Evolutionary conservation across 2,888 invertebrate genomes (phyloP), one percentile per base, ranked within the genome.

Genomic region (Megalurothrips usitatus): DNA sequence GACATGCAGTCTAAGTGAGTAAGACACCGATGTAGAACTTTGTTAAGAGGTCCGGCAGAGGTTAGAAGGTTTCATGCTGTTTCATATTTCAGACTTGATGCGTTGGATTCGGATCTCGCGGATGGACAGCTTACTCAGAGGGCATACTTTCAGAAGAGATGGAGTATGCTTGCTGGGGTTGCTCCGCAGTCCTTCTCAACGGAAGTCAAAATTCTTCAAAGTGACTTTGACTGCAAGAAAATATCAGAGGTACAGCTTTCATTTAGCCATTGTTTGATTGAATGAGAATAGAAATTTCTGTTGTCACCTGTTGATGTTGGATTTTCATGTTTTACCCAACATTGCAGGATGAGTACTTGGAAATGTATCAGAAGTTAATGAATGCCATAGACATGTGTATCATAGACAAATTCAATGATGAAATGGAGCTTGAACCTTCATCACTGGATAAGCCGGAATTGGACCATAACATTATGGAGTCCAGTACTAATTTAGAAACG

Each of bases 71-170:
- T 4, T 9, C 6, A 26, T 75, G 12, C 9, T 12, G 9, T 75
- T 26, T 75, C 23, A 23, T 23, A 23, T 83, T 83, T 81, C 79
- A 85, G 85, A 75, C 81, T 85, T 34, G 81, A 82, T 79, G 81
- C 82, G 43, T 79, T 85, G 63, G 84, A 85, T n/a, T 81, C 81
- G 52, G 84, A 84, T 78, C 83, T 83, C 47, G 63, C 83, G 79
- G 84, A 84, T 75, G 84, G 84, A 0, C 84, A 85, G 80, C 49
- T 85, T 3, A 85, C 85, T 3, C 83, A 83, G 79, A 85, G 85
- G 81, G 85, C 84, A 19, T 85, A 84, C 79, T 84, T 84, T 80
- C 84, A 84, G 68, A 84, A 84, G 80, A 85, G 85, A 81, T 85
- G 85, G 85, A 82, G 81, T 43, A 47, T 85, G 58, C 81, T 85